Base-by-base conservation (phyloP, 2,888 invertebrate genomes). In the Aleiodes testaceus region DNA sequence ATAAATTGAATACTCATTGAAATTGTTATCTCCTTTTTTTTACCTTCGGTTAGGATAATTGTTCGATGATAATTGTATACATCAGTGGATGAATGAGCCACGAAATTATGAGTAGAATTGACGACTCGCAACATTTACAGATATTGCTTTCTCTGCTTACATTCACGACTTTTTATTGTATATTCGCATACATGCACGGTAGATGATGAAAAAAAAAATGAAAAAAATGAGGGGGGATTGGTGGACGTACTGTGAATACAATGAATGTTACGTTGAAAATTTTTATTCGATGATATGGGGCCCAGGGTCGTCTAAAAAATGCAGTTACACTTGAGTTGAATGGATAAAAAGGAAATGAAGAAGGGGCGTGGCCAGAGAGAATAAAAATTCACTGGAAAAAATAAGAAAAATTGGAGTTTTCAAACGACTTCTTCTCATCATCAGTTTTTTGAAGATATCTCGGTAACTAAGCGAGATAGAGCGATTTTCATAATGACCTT, bases 81-180 rank as follows among this genome's bases (percentile, higher is more conserved):
- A 61, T 67, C 66, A 71, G 36, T 61, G 61, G 52, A 52, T 66
- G 71, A 71, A 66, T 61, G 61, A 71, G 61, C 59, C 50, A 63
- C 47, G 44, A 71, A 66, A 71, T 61, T 66, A 59, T 26, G 70
- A 66, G 66, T 66, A 50, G 47, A 59, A 66, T 61, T 66, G 66
- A 47, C 52, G 66, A 71, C 70, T 59, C 66, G 70, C 70, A 66
- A 59, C 65, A 36, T 36, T 36, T 36, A 9, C 45, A 65, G 70
- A 71, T 67, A 71, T 71, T 61, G 66, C 71, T 71, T 71, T 71
- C 71, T 71, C 71, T 59, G 59, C 18, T 42, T 9, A 20, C 20
- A 65, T 52, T 26, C 22, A 64, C 14, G 26, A n/a, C 1, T 14
- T 22, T 45, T 45, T 30, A 64, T 55, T 55, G 26, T 45, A 12